phyloP scores from a whole-genome alignment of 2,888 invertebrate genomes.

The Trachelus iudaicus region DNA sequence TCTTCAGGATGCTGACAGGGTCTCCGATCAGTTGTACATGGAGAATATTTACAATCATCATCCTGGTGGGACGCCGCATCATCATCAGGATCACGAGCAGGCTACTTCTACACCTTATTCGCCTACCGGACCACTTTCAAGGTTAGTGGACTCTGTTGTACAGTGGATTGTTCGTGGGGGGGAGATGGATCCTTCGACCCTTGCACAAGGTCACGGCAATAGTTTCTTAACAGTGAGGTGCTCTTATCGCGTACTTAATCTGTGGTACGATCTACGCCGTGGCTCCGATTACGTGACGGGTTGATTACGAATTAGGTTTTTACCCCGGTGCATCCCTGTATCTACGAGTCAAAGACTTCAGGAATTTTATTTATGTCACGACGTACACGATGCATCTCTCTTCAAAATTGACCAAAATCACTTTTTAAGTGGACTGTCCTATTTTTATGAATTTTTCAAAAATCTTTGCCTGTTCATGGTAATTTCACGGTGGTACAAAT shows the following conservation, averaged over 20 bases:
- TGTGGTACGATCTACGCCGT: background rate
- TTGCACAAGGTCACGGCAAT: background rate
- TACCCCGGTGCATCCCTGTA: background rate
- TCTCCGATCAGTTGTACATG: constrained; percentile 53
- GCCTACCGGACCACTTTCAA: constrained; percentile 47
- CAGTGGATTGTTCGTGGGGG: background rate
- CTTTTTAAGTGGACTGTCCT: no score
- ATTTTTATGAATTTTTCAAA: no score
- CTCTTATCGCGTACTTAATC: background rate
- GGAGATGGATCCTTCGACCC: background rate
- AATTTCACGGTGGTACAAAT: no score
- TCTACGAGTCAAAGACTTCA: background rate
- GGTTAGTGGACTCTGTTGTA: constrained; percentile 40
- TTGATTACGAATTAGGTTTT: background rate
- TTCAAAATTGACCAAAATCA: background rate
- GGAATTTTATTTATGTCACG: background rate
- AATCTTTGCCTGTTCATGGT: no score
- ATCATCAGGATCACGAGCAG: constrained; percentile 58
- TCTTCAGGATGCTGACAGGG: constrained; percentile 47
- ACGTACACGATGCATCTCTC: background rate
- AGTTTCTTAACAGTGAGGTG: background rate
- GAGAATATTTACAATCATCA: constrained; percentile 55
- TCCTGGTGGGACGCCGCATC: constrained; percentile 44
- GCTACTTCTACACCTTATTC: constrained; percentile 45
- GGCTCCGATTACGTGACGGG: background rate